These are phyloP conservation scores for Heliconius melpomene DNA, from an alignment of 1,140 invertebrate genomes.

Conservation along the genomic window DNA sequence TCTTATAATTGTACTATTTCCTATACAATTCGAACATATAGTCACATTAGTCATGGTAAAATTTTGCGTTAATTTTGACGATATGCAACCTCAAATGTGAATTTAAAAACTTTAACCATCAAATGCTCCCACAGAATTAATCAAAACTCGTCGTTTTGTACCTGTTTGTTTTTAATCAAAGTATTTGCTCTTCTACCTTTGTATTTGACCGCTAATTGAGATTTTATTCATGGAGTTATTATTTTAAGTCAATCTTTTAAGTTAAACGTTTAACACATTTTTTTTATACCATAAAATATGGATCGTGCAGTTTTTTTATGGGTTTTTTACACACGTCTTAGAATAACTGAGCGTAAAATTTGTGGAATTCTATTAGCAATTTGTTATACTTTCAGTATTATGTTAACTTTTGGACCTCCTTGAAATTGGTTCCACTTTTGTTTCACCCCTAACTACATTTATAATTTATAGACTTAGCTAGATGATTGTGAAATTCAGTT, in stretches of 20 bases:
- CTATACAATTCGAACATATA: conserved; percentile 26
- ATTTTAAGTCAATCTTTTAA: conserved; percentile 41
- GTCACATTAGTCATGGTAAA: conserved; percentile 47
- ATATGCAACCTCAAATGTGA: conserved; percentile 62
- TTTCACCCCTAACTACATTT: no score
- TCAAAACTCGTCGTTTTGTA: conserved; percentile 69
- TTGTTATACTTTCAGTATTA: not conserved
- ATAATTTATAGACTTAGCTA: no score
- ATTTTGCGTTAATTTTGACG: conserved; percentile 67
- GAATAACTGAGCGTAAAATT: not conserved
- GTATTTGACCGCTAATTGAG: conserved; percentile 68
- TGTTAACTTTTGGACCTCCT: not conserved
- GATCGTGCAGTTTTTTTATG: conserved; percentile 3
- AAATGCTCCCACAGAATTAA: conserved; percentile 68
- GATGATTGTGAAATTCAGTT: not conserved
- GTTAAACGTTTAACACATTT: conserved; percentile 37
- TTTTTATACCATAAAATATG: conserved; percentile 30
- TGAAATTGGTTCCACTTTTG: no score
- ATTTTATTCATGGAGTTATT: conserved; percentile 75
- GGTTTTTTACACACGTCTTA: not conserved
- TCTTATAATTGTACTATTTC: not conserved
- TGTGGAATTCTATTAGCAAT: not conserved
- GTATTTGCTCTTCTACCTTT: conserved; percentile 58
- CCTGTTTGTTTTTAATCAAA: conserved; percentile 72
- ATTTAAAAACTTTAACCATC: conserved; percentile 45